A percentile compares a stretch with the other conserved stretches of the same genome.
phyloP scores from a whole-genome alignment of 2,888 invertebrate species.

The Stramonita haemastoma region DNA sequence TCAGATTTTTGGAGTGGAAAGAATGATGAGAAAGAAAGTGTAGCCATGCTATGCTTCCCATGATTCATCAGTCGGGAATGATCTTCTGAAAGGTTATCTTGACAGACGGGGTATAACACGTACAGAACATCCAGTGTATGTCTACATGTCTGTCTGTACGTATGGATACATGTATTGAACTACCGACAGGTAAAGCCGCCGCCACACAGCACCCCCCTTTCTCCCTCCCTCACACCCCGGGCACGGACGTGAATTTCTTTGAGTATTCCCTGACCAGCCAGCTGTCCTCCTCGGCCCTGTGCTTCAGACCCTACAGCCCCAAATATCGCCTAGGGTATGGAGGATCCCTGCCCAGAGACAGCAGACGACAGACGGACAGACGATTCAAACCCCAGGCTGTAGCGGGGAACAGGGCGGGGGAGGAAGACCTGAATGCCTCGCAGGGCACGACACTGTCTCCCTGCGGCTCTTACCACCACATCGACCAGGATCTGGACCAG shows the following conservation, averaged over 20 bases:
- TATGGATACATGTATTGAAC: too few species aligned
- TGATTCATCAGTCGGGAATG: too few species aligned
- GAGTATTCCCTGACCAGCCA: not conserved
- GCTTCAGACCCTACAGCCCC: not conserved
- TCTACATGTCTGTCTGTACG: too few species aligned
- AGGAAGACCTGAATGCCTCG: slow-evolving; percentile 36
- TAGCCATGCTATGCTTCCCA: not conserved
- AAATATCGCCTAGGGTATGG: not conserved
- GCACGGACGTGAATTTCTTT: slow-evolving; percentile 13
- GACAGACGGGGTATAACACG: too few species aligned
- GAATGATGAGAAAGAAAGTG: not conserved
- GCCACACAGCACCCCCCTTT: not conserved
- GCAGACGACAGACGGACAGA: too few species aligned
- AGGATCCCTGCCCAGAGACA: slow-evolving; percentile 3
- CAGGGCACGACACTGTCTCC: slow-evolving; percentile 43
- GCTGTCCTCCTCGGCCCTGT: not conserved
- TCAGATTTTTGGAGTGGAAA: not conserved
- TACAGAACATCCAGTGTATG: too few species aligned
- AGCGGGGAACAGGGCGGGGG: not conserved
- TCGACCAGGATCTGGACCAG: slow-evolving; percentile 49
- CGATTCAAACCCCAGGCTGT: not conserved
- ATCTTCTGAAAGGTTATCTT: too few species aligned
- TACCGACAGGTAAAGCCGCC: not conserved
- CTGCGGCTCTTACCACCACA: slow-evolving; percentile 45
- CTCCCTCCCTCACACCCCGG: not conserved